Evolutionary conservation across 1,140 invertebrate genomes (phyloP), one percentile per base, ranked within the genome.

Genomic region (Microplitis demolitor): DNA sequence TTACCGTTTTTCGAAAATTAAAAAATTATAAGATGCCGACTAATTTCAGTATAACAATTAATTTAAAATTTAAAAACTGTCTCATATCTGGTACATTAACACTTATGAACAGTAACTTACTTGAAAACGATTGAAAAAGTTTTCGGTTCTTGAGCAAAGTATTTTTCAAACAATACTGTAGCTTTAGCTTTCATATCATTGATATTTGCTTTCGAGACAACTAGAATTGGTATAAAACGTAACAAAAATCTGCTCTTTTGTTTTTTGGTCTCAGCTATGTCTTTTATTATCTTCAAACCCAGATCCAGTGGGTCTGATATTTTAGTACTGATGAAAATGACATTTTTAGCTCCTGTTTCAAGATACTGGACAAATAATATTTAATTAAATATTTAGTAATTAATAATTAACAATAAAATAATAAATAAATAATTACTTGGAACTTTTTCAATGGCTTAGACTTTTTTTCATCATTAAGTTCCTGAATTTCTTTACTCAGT

Each of bases 71-170:
- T n/a, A 39, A 74, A 71, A 73, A 72, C 73, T 63, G 53, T 72
- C 24, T 24, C 24, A 24, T 24, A 2, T 24, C 24, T 24, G 24
- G 1, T 24, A 24, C 24, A 24, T 24, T 24, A 1, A 24, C 24
- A 24, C 24, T 24, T 2, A 24, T 24, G 24, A 2, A 24, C 24
- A 24, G 24, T 24, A 24, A 81, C 83, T 82, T 83, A 89, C 88
- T 96, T 97, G 77, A 93, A 93, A 16, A 94, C 87, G 70, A 97
- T 91, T 50, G 90, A 90, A 88, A 93, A 97, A 33, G 92, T 93
- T 72, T 90, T 92, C 16, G 91, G 87, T 67, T 92, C 90, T 68
- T 91, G 88, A 5, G 90, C 87, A 82, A 96, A 95, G 82, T 93
- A 91, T 78, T 92, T 91, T 69, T 93, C 91, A 76, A 96, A 90